Percentiles rank a stretch among this genome's conserved stretches.
phyloP scores from a whole-genome alignment of 2,888 invertebrate species.

The Thelaira solivaga region DNA sequence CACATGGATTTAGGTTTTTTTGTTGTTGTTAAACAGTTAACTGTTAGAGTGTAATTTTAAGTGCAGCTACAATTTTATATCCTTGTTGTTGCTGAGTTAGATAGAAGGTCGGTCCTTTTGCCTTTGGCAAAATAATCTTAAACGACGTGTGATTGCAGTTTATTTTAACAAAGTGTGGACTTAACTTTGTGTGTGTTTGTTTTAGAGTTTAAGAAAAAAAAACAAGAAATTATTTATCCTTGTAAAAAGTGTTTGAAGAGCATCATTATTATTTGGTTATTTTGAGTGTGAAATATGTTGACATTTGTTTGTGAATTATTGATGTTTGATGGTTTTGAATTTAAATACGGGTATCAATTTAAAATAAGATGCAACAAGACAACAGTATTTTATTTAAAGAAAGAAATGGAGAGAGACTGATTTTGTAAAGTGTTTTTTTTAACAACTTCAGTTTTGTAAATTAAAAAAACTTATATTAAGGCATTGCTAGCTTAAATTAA shows the following conservation, averaged over 20 bases:
- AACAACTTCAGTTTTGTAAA: no score
- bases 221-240: neutral
- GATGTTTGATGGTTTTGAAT: constrained; percentile 40
- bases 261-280: constrained; percentile 57
- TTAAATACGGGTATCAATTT: constrained; percentile 22
- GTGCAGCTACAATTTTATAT: constrained; percentile 41
- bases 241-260: constrained; percentile 38
- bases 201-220: neutral
- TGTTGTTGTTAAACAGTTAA: constrained; percentile 23
- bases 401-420: no score
- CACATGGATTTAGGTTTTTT: constrained; percentile 45
- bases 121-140: constrained; percentile 64
- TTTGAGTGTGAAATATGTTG: constrained; percentile 54
- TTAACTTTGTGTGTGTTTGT: constrained; percentile 36
- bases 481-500: no score
- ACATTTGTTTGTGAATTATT: constrained; percentile 61
- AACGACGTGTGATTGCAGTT: constrained; percentile 67
- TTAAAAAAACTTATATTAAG: no score
- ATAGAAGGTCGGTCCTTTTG: constrained; percentile 52
- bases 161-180: constrained; percentile 64
- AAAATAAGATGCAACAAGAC: no score
- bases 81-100: constrained; percentile 31
- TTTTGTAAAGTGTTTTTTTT: no score
- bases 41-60: constrained; percentile 56
- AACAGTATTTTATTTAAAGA: no score